phyloP scores from a whole-genome alignment of 2,797 vertebrate genomes.

The Labroides dimidiatus region DNA sequence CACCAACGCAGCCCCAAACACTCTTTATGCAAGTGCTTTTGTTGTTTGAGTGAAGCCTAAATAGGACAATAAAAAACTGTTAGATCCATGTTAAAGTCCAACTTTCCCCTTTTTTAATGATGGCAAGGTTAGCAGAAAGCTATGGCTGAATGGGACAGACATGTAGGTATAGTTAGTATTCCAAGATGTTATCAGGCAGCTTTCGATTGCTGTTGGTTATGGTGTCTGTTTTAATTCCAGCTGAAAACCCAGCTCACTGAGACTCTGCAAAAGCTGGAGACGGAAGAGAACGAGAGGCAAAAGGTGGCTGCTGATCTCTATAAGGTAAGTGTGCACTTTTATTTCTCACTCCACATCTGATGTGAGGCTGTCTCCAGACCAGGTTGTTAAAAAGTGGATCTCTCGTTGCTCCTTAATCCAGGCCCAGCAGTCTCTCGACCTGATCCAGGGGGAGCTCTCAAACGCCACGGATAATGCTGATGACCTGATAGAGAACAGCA shows the following conservation, averaged over 20 bases:
- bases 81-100: constrained; percentile 5
- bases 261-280: constrained; percentile 90
- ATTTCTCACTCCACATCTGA: background rate
- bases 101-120: background rate
- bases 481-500: constrained; percentile 92
- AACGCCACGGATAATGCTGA: constrained; percentile 87
- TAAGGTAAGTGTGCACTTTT: constrained; percentile 54
- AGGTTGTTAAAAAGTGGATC: constrained; percentile 7
- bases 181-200: background rate
- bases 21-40: constrained; percentile 12
- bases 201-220: constrained; percentile 1
- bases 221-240: constrained; percentile 81
- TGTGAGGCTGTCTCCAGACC: background rate
- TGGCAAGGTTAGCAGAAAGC: no score
- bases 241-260: constrained; percentile 93
- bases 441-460: constrained; percentile 92
- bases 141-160: no score
- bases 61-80: constrained; percentile 12
- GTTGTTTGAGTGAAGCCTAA: constrained; percentile 34
- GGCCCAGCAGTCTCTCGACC: constrained; percentile 95
- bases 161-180: background rate
- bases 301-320: constrained; percentile 91
- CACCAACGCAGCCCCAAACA: background rate
- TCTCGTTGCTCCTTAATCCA: constrained; percentile 55
- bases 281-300: constrained; percentile 90